Conservation (phyloP, 2,888 invertebrate species). For the Pemphredon lugubris region DNA sequence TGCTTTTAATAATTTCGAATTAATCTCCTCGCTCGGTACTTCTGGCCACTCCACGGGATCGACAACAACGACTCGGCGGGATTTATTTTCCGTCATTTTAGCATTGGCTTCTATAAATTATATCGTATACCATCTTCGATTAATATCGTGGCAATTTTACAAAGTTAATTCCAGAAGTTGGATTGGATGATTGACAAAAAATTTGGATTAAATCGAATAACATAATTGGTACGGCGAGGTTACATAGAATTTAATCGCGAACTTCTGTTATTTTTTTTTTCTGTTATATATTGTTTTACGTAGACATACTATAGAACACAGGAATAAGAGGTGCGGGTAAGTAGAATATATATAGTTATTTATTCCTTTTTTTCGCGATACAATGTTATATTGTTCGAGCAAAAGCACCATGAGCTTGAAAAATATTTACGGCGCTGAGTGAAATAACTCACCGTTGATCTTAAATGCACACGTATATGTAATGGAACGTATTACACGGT, state of each 20-base stretch:
- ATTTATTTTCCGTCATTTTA: not conserved
- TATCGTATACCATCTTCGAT: too few species aligned
- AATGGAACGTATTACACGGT: constrained; percentile 32
- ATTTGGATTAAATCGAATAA: too few species aligned
- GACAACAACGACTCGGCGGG: not conserved
- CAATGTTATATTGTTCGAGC: constrained; percentile 34
- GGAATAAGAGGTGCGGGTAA: constrained; percentile 8
- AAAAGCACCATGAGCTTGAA: constrained; percentile 44
- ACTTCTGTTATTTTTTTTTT: too few species aligned
- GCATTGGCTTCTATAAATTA: too few species aligned
- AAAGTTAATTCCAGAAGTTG: too few species aligned
- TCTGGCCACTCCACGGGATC: not conserved
- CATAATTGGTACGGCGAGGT: too few species aligned
- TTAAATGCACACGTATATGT: constrained; percentile 34
- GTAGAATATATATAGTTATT: constrained; percentile 46
- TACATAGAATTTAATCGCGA: not conserved
- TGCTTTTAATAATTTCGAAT: constrained; percentile 16
- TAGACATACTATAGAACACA: too few species aligned
- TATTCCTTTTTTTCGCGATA: constrained; percentile 24
- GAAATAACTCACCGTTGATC: constrained; percentile 24
- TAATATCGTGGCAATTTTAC: too few species aligned
- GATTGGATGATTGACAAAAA: too few species aligned
- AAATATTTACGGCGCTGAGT: constrained; percentile 30
- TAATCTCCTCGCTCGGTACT: not conserved
- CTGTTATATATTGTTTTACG: too few species aligned